A percentile compares a stretch with the other conserved stretches of the same genome.
phyloP scores from a whole-genome alignment of 2,888 invertebrate species.

The Andrena praecox region DNA sequence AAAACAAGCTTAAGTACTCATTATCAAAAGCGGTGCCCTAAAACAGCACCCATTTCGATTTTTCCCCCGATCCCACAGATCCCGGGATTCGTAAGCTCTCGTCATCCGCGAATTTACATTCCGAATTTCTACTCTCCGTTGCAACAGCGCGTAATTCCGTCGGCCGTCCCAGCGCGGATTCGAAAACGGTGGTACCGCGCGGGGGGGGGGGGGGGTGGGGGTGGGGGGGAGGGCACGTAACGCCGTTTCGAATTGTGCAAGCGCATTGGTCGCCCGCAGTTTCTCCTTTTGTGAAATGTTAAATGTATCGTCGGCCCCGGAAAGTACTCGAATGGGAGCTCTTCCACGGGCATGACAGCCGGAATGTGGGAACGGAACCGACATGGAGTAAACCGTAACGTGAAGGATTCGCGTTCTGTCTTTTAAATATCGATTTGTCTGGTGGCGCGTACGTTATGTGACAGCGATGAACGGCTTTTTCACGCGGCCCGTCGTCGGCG shows the following conservation, averaged over 20 bases:
- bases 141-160: slow-evolving; percentile 12
- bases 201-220: no score
- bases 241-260: slow-evolving; percentile 53
- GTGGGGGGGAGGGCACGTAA: no score
- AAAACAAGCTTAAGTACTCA: no score
- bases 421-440: slow-evolving; percentile 79
- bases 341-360: slow-evolving; percentile 59
- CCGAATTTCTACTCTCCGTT: neutral
- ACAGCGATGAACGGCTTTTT: slow-evolving; percentile 61
- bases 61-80: neutral
- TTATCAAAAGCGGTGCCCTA: no score
- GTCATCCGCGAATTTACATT: neutral
- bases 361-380: slow-evolving; percentile 74
- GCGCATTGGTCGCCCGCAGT: slow-evolving; percentile 48
- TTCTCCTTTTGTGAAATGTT: slow-evolving; percentile 51
- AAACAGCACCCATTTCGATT: neutral
- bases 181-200: no score
- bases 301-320: slow-evolving; percentile 52
- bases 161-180: slow-evolving; percentile 6
- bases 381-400: slow-evolving; percentile 77
- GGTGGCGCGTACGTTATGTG: slow-evolving; percentile 65
- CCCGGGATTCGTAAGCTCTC: neutral
- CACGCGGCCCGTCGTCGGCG: slow-evolving; percentile 42
- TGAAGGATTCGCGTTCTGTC: slow-evolving; percentile 75
- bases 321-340: slow-evolving; percentile 67